phyloP scores from a whole-genome alignment of 2,888 invertebrate genomes.

The Beris chalybata region DNA sequence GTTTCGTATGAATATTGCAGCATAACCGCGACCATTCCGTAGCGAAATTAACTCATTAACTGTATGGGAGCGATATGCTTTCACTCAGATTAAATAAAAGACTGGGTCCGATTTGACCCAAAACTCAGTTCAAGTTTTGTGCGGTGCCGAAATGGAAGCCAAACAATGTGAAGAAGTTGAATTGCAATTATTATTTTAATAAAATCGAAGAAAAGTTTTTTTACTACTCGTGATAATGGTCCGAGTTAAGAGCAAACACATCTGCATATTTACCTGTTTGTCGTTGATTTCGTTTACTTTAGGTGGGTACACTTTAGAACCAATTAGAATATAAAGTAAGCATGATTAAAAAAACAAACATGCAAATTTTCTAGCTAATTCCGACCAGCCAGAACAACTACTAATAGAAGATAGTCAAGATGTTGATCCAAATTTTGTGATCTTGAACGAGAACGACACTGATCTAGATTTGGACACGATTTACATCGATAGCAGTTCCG shows the following conservation, averaged over 20 bases:
- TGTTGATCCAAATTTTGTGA: neutral
- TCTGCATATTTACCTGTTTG: neutral
- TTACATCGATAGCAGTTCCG: slow-evolving; percentile 1
- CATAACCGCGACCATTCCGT: neutral
- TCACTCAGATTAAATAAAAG: slow-evolving; percentile 25
- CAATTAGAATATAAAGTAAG: neutral
- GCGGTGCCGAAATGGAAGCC: slow-evolving; percentile 12
- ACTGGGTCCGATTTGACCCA: slow-evolving; percentile 26
- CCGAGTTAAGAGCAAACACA: no score
- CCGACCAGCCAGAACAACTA: neutral
- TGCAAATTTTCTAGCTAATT: neutral
- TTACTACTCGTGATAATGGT: slow-evolving; percentile 5
- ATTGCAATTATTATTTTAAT: no score
- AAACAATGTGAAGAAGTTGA: no score
- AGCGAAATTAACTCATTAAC: slow-evolving; percentile 8
- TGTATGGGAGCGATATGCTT: slow-evolving; percentile 11
- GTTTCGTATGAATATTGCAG: no score
- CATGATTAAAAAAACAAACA: neutral
- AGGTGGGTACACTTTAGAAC: slow-evolving; percentile 6
- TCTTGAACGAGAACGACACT: neutral
- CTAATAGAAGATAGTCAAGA: slow-evolving; percentile 2
- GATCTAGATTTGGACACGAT: neutral
- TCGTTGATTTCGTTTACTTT: slow-evolving; percentile 3
- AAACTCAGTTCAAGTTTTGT: slow-evolving; percentile 25
- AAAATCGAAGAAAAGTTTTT: neutral